phyloP scores from a whole-genome alignment of 2,888 invertebrate species.

The Temnothorax unifasciatus region DNA sequence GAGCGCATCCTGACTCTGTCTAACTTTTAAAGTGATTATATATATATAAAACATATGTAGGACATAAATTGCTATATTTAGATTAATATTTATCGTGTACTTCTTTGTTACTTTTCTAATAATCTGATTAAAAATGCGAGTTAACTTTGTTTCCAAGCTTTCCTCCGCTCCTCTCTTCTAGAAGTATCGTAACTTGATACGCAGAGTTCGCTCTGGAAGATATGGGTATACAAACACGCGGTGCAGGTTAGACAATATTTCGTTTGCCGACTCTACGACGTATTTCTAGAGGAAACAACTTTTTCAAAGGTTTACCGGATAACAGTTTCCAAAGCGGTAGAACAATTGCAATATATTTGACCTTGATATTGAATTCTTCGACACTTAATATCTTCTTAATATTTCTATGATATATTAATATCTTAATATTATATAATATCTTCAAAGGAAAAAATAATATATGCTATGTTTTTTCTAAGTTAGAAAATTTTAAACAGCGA shows the following conservation, averaged over 20 bases:
- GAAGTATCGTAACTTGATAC: slow-evolving; percentile 17
- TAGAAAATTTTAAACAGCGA: background rate
- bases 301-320: slow-evolving; percentile 13
- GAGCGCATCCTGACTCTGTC: background rate
- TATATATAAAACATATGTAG: too few species aligned
- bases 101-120: background rate
- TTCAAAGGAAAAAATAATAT: background rate
- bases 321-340: background rate
- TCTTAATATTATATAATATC: too few species aligned
- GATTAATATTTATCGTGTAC: background rate
- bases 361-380: slow-evolving; percentile 7
- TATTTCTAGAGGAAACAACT: slow-evolving; percentile 30
- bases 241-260: slow-evolving; percentile 32
- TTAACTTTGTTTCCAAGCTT: slow-evolving; percentile 10
- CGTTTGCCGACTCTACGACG: slow-evolving; percentile 12
- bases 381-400: background rate
- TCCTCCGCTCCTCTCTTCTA: background rate
- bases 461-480: background rate
- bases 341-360: slow-evolving; percentile 35
- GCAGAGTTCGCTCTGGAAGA: slow-evolving; percentile 28
- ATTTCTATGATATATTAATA: too few species aligned
- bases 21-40: background rate
- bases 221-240: slow-evolving; percentile 18
- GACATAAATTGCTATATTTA: background rate
- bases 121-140: background rate